Evolutionary conservation across 2,888 invertebrate genomes (phyloP).

Genomic region (Aleiodes testaceus): DNA sequence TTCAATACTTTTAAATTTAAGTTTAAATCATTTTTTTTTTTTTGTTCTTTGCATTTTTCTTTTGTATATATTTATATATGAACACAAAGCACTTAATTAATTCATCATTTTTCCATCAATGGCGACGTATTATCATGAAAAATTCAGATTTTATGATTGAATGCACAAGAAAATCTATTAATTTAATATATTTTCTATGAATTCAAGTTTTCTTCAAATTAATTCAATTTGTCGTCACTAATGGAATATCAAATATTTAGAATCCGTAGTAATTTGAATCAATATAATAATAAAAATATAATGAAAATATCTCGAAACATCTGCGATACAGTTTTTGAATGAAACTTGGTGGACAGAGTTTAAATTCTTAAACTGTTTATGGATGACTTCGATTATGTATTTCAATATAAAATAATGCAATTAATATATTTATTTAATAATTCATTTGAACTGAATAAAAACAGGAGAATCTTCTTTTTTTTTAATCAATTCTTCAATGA

Average conservation of each 20-base stretch:
- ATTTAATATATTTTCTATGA: neutral
- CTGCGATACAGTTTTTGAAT: conserved; percentile 56
- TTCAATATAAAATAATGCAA: conserved; percentile 43
- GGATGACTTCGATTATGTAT: conserved; percentile 37
- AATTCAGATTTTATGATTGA: conserved; percentile 1
- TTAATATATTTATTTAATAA: conserved; percentile 44
- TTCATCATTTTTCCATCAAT: conserved; percentile 1
- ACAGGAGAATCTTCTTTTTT: neutral
- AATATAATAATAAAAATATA: no score
- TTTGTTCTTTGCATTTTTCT: conserved; percentile 6
- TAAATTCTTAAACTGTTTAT: conserved; percentile 57
- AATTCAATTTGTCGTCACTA: neutral
- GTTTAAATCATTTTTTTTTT: conserved; percentile 11
- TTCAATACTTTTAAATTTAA: conserved; percentile 4
- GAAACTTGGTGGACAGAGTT: conserved; percentile 59
- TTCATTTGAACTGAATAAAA: neutral
- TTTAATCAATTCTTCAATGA: neutral
- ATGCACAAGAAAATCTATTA: conserved; percentile 17
- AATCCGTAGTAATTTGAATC: no score
- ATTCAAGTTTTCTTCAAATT: neutral
- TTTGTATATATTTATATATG: neutral
- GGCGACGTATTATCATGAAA: neutral
- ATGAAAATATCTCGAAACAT: conserved; percentile 14
- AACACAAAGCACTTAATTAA: neutral
- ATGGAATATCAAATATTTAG: neutral